These are phyloP conservation scores for Poeciliopsis occidentalis DNA, from an alignment of 2,113 vertebrate genomes.

Conservation along the genomic window DNA sequence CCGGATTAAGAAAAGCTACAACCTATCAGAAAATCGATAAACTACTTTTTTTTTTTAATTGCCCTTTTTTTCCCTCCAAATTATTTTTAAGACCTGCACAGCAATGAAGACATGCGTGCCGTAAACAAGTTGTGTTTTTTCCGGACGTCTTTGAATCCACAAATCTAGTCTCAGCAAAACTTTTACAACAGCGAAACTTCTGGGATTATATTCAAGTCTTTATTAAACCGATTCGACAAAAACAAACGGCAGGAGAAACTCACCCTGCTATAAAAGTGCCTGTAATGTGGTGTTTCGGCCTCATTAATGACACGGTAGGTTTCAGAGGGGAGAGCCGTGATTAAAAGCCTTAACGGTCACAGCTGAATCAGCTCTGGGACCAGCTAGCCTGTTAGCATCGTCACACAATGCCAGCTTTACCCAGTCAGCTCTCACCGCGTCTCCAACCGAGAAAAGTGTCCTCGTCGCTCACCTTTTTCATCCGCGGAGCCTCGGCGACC, in stretches of 20 bases:
- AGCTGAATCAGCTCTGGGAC: constrained; percentile 25
- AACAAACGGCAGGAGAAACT: not conserved
- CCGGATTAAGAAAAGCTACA: no score
- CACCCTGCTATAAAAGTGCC: not conserved
- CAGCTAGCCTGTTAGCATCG: constrained; percentile 70
- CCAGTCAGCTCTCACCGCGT: constrained; percentile 23
- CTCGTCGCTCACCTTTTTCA: constrained; percentile 89
- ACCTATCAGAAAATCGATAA: no score
- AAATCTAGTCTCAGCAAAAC: constrained; percentile 13
- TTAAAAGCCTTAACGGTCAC: constrained; percentile 16
- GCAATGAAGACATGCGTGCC: no score
- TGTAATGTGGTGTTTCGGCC: not conserved
- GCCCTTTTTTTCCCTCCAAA: no score
- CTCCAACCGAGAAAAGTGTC: not conserved
- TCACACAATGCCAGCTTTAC: constrained; percentile 68
- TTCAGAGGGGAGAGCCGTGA: not conserved
- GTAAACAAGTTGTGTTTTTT: not conserved
- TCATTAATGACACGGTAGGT: not conserved
- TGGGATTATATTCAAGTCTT: not conserved
- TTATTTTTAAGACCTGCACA: no score
- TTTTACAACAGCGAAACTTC: constrained; percentile 22
- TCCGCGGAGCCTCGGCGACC: constrained; percentile 93
- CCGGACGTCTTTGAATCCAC: not conserved
- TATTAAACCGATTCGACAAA: not conserved
- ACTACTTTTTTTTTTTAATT: no score